Percentiles rank a stretch among this genome's conserved stretches.
These are phyloP conservation scores for Sitta carolinensis DNA, from an alignment of 2,797 vertebrate species.

Conservation along the genomic window DNA sequence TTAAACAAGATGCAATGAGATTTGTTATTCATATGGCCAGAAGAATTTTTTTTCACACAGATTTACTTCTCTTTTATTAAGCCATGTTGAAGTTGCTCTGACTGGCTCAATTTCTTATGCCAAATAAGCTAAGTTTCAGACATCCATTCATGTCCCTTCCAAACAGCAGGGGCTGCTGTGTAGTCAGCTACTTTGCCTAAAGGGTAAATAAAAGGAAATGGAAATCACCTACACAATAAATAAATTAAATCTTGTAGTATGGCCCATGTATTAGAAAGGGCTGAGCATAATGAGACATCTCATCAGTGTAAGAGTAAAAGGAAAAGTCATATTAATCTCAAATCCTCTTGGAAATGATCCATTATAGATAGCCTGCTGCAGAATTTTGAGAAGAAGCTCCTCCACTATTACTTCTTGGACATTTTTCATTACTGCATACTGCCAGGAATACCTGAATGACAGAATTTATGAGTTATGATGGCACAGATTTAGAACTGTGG, in stretches of 20 bases:
- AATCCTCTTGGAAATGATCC: conserved; percentile 23
- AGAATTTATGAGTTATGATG: background rate
- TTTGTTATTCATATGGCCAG: background rate
- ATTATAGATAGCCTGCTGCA: conserved; percentile 21
- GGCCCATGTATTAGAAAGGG: conserved; percentile 11
- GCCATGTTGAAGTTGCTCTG: background rate
- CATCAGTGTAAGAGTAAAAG: conserved; percentile 34
- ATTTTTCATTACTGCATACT: conserved; percentile 14
- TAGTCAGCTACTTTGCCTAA: background rate
- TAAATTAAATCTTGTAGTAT: conserved; percentile 36
- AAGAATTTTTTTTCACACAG: background rate
- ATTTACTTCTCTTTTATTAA: background rate
- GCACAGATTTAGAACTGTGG: background rate
- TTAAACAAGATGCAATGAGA: background rate
- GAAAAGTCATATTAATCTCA: conserved; percentile 38
- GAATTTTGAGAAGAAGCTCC: conserved; percentile 8
- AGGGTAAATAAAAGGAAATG: conserved; percentile 33
- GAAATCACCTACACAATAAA: conserved; percentile 44
- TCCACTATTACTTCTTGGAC: conserved; percentile 2
- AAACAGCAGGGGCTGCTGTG: conserved; percentile 47
- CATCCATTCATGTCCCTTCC: background rate
- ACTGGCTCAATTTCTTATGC: background rate
- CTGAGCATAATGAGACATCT: conserved; percentile 49
- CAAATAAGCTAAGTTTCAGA: background rate
- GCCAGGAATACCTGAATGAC: background rate